Evolutionary conservation across 2,797 vertebrate genomes (phyloP).

Genomic region (Picus viridis): DNA sequence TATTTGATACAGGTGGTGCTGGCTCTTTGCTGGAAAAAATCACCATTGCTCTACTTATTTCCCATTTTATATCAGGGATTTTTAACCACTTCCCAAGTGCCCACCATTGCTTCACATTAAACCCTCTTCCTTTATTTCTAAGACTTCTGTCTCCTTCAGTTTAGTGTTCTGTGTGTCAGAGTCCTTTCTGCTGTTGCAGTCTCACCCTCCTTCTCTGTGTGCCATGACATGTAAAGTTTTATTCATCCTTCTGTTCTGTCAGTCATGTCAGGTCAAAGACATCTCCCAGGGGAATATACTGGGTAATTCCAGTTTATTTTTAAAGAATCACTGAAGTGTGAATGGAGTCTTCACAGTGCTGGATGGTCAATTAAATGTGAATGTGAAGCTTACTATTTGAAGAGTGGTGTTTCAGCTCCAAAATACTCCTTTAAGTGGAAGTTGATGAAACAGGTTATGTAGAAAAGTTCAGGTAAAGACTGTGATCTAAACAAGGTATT

Average conservation of each 20-base stretch:
- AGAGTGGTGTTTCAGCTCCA: not conserved
- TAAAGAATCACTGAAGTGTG: not conserved
- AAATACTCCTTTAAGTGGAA: not conserved
- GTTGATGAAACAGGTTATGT: not conserved
- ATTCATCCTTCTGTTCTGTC: not conserved
- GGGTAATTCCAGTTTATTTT: not conserved
- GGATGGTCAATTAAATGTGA: not conserved
- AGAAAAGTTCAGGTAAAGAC: not conserved
- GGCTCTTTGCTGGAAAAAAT: not conserved
- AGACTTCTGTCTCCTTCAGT: not conserved
- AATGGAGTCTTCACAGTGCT: not conserved
- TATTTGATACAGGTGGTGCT: not conserved
- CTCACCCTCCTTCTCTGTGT: not conserved
- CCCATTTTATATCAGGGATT: not conserved
- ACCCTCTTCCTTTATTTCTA: not conserved
- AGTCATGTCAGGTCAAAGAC: not conserved
- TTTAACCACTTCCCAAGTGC: not conserved
- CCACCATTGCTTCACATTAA: not conserved
- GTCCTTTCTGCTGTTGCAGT: not conserved
- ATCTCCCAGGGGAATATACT: not conserved
- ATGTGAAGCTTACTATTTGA: not conserved
- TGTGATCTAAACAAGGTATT: not conserved
- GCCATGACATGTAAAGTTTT: not conserved
- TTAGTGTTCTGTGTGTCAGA: not conserved
- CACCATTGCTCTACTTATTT: not conserved